Percentiles rank a stretch among this genome's conserved stretches.
Conservation (phyloP, 2,888 invertebrate genomes). For the Odontocerum albicorne region DNA sequence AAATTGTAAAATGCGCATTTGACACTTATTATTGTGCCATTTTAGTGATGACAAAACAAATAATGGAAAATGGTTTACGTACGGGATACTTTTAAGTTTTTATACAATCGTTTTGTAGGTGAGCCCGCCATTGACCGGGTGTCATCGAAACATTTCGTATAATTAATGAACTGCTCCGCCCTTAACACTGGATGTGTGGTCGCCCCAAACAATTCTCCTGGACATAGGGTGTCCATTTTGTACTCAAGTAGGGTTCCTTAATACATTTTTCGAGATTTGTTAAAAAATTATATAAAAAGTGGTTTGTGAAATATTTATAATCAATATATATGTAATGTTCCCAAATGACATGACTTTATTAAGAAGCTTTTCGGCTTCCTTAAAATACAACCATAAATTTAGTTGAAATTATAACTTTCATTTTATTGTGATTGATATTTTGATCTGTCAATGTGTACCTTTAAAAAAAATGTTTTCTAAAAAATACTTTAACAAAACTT, state of each 20-base stretch:
- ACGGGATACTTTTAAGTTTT: background rate
- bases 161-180: constrained; percentile 19
- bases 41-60: constrained; percentile 1
- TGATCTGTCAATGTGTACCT: too few relatives aligned
- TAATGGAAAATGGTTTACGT: constrained; percentile 1
- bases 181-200: constrained; percentile 15
- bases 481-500: too few relatives aligned
- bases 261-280: too few relatives aligned
- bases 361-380: too few relatives aligned
- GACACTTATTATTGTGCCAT: background rate
- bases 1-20: background rate
- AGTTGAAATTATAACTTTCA: too few relatives aligned
- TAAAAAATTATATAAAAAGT: too few relatives aligned
- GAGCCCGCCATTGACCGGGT: constrained; percentile 13
- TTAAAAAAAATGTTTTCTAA: too few relatives aligned
- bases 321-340: too few relatives aligned
- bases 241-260: background rate
- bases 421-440: too few relatives aligned
- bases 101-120: background rate
- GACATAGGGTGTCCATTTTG: constrained; percentile 13
- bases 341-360: too few relatives aligned
- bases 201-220: constrained; percentile 4
- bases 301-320: too few relatives aligned
- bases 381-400: too few relatives aligned
- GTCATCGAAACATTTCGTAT: constrained; percentile 18